phyloP scores from a whole-genome alignment of 2,888 invertebrate species.

The Gastracanthus pulcherrimus region DNA sequence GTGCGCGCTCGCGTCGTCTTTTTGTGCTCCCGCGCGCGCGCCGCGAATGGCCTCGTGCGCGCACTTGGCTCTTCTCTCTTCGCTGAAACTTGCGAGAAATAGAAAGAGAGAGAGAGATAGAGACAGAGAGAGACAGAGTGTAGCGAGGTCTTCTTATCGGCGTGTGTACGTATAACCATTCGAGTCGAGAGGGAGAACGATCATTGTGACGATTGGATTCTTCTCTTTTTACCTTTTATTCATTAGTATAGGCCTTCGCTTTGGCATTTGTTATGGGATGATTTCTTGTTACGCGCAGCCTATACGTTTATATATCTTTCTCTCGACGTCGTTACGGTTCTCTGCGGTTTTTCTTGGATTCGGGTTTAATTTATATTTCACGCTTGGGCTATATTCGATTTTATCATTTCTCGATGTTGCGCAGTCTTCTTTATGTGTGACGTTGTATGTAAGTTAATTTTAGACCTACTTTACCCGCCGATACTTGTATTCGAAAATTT shows the following conservation, averaged over 20 bases:
- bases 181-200: too few species aligned
- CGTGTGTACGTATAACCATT: too few species aligned
- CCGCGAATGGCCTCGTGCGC: slow-evolving; percentile 27
- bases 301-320: neutral
- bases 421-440: neutral
- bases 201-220: slow-evolving; percentile 42
- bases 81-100: neutral
- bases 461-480: neutral
- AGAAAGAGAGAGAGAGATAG: neutral
- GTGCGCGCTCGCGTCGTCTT: slow-evolving; percentile 23
- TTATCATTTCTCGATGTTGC: neutral
- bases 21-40: slow-evolving; percentile 3
- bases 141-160: slow-evolving; percentile 33
- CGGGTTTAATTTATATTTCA: slow-evolving; percentile 39
- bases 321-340: slow-evolving; percentile 29
- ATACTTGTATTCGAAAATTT: too few species aligned
- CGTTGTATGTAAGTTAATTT: neutral
- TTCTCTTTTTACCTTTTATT: slow-evolving; percentile 41
- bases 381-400: slow-evolving; percentile 25
- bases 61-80: neutral
- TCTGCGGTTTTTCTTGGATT: neutral
- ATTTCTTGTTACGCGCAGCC: slow-evolving; percentile 8
- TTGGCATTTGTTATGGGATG: slow-evolving; percentile 42
- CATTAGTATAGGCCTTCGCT: slow-evolving; percentile 20
- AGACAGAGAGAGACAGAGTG: neutral